Evolutionary conservation across 2,113 vertebrate genomes (phyloP).

Genomic region (Aythya baeri): DNA sequence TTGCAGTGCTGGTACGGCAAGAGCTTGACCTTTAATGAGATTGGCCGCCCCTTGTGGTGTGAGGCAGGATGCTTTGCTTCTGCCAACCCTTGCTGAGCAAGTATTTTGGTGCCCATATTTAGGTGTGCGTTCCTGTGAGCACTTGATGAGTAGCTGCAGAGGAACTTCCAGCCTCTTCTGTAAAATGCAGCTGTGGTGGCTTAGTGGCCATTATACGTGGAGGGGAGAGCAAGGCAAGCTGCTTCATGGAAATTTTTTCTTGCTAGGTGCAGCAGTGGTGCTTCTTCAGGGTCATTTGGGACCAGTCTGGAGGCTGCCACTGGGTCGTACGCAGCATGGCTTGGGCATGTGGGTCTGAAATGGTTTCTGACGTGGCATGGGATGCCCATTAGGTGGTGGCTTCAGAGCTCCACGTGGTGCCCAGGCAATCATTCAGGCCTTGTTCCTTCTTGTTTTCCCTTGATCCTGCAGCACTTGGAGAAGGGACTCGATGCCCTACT

Average conservation of each 20-base stretch:
- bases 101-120: background rate
- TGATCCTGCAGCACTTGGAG: fast-evolving
- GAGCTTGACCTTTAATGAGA: background rate
- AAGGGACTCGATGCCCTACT: fast-evolving
- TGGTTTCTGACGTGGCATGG: background rate
- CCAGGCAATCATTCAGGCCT: background rate
- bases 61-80: background rate
- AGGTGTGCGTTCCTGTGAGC: background rate
- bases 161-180: background rate
- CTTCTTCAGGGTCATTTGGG: background rate
- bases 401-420: background rate
- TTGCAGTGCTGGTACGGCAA: background rate
- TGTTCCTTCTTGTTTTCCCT: background rate
- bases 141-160: background rate
- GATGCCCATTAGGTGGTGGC: background rate
- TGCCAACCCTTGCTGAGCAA: background rate
- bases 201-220: background rate
- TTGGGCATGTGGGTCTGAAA: background rate
- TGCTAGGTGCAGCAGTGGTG: background rate
- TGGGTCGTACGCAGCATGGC: fast-evolving
- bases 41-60: background rate
- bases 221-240: background rate
- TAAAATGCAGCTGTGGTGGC: background rate
- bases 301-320: background rate
- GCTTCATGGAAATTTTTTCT: background rate